Evolutionary conservation across 2,797 vertebrate genomes (phyloP).

Genomic region (Spinibarbus caldwelli): DNA sequence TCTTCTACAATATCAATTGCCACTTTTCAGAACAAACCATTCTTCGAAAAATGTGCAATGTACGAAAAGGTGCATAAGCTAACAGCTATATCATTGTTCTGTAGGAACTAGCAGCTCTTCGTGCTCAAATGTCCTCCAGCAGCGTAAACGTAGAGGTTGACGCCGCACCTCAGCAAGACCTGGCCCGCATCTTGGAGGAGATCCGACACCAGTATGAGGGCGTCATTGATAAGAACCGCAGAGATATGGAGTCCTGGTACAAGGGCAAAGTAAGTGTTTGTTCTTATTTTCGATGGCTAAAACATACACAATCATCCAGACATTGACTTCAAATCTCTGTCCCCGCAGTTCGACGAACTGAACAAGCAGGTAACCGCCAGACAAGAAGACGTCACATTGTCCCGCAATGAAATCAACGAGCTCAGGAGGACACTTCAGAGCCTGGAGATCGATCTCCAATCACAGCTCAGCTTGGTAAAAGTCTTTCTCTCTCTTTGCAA

Average conservation of each 20-base stretch:
- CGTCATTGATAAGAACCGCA: slow-evolving; percentile 72
- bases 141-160: slow-evolving; percentile 78
- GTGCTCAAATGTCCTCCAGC: slow-evolving; percentile 44
- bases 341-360: slow-evolving; percentile 73
- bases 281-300: background rate
- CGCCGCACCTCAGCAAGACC: slow-evolving; percentile 67
- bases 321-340: slow-evolving; percentile 9
- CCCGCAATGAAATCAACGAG: slow-evolving; percentile 70
- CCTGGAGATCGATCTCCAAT: slow-evolving; percentile 79
- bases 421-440: slow-evolving; percentile 74
- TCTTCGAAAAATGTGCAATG: background rate
- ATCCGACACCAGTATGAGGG: slow-evolving; percentile 74
- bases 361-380: slow-evolving; percentile 68
- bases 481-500: background rate
- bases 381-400: slow-evolving; percentile 66
- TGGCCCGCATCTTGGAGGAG: slow-evolving; percentile 53
- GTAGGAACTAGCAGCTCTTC: slow-evolving; percentile 72
- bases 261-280: slow-evolving; percentile 73
- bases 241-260: slow-evolving; percentile 76
- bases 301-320: background rate
- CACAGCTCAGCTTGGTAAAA: slow-evolving; percentile 75
- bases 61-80: background rate
- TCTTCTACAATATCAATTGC: background rate
- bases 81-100: background rate
- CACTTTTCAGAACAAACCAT: background rate